Evolutionary conservation across 2,888 invertebrate species (phyloP).

Genomic region (Luperina testacea): DNA sequence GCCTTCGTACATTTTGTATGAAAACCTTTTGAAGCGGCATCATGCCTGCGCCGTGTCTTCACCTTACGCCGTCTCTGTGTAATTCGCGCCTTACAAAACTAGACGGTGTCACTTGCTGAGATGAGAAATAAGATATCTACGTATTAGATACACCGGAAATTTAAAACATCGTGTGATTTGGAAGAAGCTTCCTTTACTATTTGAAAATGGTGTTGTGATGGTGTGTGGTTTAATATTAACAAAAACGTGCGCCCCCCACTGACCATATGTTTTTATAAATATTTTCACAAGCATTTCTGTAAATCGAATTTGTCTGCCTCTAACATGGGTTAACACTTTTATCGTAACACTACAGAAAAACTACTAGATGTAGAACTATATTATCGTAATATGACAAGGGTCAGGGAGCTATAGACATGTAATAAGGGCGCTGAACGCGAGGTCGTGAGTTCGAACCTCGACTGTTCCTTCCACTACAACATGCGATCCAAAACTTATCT

Average conservation of each 20-base stretch:
- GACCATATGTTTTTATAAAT: neutral
- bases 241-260: neutral
- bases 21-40: too few relatives aligned
- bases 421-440: neutral
- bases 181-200: neutral
- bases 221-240: neutral
- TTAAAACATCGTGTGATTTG: neutral
- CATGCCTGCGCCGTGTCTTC: too few relatives aligned
- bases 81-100: too few relatives aligned
- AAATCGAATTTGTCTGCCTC: constrained; percentile 34
- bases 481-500: too few relatives aligned
- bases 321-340: constrained; percentile 36
- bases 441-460: constrained; percentile 8
- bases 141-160: too few relatives aligned
- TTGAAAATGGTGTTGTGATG: too few relatives aligned
- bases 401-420: neutral
- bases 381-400: constrained; percentile 38
- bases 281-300: neutral
- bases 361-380: constrained; percentile 13
- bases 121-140: too few relatives aligned
- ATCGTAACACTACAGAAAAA: constrained; percentile 14
- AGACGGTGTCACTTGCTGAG: too few relatives aligned
- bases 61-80: too few relatives aligned
- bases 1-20: too few relatives aligned
- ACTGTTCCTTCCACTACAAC: neutral